phyloP scores from a whole-genome alignment of 2,113 vertebrate genomes.

The Asarcornis scutulata region DNA sequence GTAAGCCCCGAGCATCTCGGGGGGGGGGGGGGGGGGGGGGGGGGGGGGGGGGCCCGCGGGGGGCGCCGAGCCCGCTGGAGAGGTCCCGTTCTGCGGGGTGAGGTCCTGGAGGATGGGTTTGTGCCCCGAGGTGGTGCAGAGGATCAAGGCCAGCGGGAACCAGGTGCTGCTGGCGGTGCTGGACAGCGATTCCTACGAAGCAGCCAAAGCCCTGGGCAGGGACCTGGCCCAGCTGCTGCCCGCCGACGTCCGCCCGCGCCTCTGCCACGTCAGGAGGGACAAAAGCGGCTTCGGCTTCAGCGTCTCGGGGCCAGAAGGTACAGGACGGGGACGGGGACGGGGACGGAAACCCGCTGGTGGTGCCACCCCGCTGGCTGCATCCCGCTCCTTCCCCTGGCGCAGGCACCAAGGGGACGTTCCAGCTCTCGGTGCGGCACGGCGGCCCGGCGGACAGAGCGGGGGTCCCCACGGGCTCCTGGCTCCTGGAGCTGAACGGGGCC shows the following conservation, averaged over 20 bases:
- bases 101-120: not conserved
- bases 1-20: constrained; percentile 67
- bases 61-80: no score
- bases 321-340: rapidly evolving
- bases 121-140: constrained; percentile 80
- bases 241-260: constrained; percentile 69
- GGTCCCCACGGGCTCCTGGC: constrained; percentile 80
- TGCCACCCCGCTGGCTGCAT: rapidly evolving
- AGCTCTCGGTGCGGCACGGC: constrained; percentile 74
- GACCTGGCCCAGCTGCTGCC: constrained; percentile 64
- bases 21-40: no score
- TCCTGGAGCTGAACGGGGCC: constrained; percentile 89
- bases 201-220: constrained; percentile 54
- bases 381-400: not conserved
- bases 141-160: constrained; percentile 83
- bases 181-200: constrained; percentile 68
- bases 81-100: not conserved
- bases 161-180: constrained; percentile 84
- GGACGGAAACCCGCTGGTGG: rapidly evolving
- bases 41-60: no score
- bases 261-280: constrained; percentile 81
- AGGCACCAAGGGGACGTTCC: constrained; percentile 82
- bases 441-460: constrained; percentile 88
- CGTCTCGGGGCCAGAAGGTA: constrained; percentile 66
- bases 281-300: constrained; percentile 84